Percentiles rank a stretch among this genome's conserved stretches.
Evolutionary conservation across 2,797 vertebrate genomes (phyloP).

Genomic region (Moxostoma hubbsi): DNA sequence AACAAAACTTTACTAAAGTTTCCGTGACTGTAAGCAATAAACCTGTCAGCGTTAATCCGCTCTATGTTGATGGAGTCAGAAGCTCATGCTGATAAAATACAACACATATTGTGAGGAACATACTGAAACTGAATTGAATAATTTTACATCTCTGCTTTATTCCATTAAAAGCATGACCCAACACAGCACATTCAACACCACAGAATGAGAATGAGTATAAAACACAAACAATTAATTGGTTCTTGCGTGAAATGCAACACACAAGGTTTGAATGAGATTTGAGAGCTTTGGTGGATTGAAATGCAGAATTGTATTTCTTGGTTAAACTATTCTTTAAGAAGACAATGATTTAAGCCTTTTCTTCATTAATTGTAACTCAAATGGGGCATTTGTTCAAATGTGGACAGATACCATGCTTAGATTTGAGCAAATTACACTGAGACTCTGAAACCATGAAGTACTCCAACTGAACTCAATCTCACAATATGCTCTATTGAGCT

Average conservation of each 20-base stretch:
- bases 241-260: no score
- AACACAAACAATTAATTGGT: no score
- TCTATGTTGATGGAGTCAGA: constrained; percentile 1
- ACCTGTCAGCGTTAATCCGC: constrained; percentile 6
- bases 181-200: no score
- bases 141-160: no score
- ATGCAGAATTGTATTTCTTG: not conserved
- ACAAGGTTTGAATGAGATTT: no score
- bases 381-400: not conserved
- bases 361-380: not conserved
- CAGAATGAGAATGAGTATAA: no score
- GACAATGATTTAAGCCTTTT: not conserved
- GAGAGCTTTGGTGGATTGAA: no score
- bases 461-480: constrained; percentile 3
- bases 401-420: not conserved
- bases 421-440: constrained; percentile 14
- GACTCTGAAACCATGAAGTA: not conserved
- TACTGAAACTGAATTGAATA: no score
- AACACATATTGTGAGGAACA: no score
- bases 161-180: not conserved
- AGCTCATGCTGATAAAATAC: not conserved
- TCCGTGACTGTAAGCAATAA: constrained; percentile 21
- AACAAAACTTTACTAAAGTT: not conserved
- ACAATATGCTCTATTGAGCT: constrained; percentile 15
- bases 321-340: not conserved